Base-by-base conservation (phyloP, 2,797 vertebrate species). In the Ctenopoma multispine region DNA sequence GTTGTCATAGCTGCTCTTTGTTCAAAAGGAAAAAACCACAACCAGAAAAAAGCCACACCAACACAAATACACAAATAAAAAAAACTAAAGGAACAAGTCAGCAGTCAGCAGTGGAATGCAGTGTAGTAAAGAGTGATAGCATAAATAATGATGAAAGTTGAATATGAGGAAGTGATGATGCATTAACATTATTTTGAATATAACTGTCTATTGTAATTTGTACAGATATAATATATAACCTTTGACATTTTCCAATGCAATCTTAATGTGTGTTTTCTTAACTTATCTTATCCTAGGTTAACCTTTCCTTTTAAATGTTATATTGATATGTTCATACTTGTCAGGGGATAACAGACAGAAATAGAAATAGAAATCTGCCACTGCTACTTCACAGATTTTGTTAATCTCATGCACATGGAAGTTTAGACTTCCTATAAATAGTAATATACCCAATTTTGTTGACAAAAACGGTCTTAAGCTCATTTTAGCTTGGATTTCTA, bases 401-500 rank as follows among this genome's bases (percentile, higher is more conserved):
- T 72, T 23, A 74, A 44, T 72, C 36, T n/a, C 4, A 31, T 1
- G 27, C 56, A 48, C 34, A 20, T 57, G 29, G 59, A 79, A 20
- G 44, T 80, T 84, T 48, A 47, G 15, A 48, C 24, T 53, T 18
- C 24, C 31, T 41, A 2, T 36, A 48, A 82, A 61, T 51, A 24
- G 46, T 70, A 69, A 80, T 68, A 74, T 61, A 31, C 59, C 48
- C 66, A 29, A 29, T 75, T 72, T 60, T 71, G 62, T 76, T 82
- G 46, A 79, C 74, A 79, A 40, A 78, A 46, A 69, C 65, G 24
- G 56, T 80, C 56, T 59, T 80, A 59, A 64, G 73, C 77, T 70
- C 63, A n/a, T 77, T 88, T 85, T 50, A 74, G 86, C 65, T 79
- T 79, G 66, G 73, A 83, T 84, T 78, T 84, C 62, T 83, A 72